A percentile compares a stretch with the other conserved stretches of the same genome.
Evolutionary conservation across 2,888 invertebrate genomes (phyloP).

Genomic region (Morpho helenor): DNA sequence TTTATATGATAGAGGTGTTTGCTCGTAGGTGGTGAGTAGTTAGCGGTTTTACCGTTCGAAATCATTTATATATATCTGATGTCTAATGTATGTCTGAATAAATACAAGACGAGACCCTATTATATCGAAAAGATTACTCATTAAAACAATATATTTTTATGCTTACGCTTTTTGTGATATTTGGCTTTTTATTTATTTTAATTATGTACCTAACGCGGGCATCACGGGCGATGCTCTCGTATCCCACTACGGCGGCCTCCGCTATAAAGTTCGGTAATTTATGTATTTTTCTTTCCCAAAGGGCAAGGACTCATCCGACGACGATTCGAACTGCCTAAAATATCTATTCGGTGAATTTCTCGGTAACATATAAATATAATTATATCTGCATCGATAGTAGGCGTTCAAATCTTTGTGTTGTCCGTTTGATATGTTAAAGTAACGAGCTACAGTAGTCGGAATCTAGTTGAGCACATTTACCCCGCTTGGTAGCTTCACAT

Average conservation of each 20-base stretch:
- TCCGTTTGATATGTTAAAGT: slow-evolving; percentile 53
- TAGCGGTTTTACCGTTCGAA: slow-evolving; percentile 35
- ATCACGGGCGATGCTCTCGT: slow-evolving; percentile 16
- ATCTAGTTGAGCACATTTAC: slow-evolving; percentile 41
- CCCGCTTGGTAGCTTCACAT: slow-evolving; percentile 38
- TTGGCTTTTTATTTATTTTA: slow-evolving; percentile 69
- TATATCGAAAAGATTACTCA: slow-evolving; percentile 3
- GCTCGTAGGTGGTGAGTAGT: slow-evolving; percentile 65
- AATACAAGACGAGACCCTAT: not conserved
- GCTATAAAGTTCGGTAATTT: slow-evolving; percentile 36
- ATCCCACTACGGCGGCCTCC: slow-evolving; percentile 18
- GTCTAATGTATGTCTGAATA: not conserved
- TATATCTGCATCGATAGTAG: slow-evolving; percentile 44
- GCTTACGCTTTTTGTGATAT: slow-evolving; percentile 73
- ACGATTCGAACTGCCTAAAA: slow-evolving; percentile 84
- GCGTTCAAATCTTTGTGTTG: slow-evolving; percentile 68
- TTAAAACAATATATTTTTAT: slow-evolving; percentile 27
- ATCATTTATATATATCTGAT: slow-evolving; percentile 15
- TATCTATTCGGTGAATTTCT: slow-evolving; percentile 83
- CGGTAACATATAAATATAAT: slow-evolving; percentile 61
- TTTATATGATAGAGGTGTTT: slow-evolving; percentile 44
- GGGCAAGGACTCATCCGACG: slow-evolving; percentile 71
- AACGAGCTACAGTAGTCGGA: slow-evolving; percentile 42
- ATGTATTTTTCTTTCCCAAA: slow-evolving; percentile 61
- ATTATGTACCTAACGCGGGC: slow-evolving; percentile 11